phyloP scores from a whole-genome alignment of 2,888 invertebrate genomes.

The Actias luna region DNA sequence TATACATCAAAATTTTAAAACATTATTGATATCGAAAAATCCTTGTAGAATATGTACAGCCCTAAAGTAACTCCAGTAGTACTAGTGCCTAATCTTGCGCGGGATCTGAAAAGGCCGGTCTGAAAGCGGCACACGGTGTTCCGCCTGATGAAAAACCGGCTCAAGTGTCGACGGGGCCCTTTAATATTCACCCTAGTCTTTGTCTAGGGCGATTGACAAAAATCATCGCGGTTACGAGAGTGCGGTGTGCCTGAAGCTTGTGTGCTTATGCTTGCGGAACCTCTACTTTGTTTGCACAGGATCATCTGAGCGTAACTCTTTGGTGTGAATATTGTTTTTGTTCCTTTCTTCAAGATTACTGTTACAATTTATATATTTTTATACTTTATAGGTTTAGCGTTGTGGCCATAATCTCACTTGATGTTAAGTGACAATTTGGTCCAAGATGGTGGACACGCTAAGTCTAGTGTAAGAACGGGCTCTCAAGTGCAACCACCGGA shows the following conservation, averaged over 20 bases:
- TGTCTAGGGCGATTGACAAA: conserved; percentile 76
- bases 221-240: conserved; percentile 50
- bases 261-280: conserved; percentile 23
- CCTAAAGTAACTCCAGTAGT: conserved; percentile 61
- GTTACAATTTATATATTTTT: not conserved
- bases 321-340: not conserved
- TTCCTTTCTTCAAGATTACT: not conserved
- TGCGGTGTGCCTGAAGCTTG: conserved; percentile 37
- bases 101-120: conserved; percentile 76
- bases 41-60: conserved; percentile 26
- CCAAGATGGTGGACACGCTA: too few relatives aligned
- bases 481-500: too few relatives aligned
- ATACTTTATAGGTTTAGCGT: too few relatives aligned
- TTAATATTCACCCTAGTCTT: conserved; percentile 76
- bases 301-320: conserved; percentile 21
- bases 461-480: too few relatives aligned
- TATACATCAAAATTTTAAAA: not conserved
- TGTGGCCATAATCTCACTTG: too few relatives aligned
- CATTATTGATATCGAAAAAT: not conserved
- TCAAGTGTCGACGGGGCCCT: conserved; percentile 67
- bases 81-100: conserved; percentile 78
- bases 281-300: conserved; percentile 52
- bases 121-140: conserved; percentile 70
- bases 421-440: too few relatives aligned
- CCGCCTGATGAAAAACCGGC: conserved; percentile 75